phyloP scores from a whole-genome alignment of 2,797 vertebrate species.

The Taeniopygia guttata region DNA sequence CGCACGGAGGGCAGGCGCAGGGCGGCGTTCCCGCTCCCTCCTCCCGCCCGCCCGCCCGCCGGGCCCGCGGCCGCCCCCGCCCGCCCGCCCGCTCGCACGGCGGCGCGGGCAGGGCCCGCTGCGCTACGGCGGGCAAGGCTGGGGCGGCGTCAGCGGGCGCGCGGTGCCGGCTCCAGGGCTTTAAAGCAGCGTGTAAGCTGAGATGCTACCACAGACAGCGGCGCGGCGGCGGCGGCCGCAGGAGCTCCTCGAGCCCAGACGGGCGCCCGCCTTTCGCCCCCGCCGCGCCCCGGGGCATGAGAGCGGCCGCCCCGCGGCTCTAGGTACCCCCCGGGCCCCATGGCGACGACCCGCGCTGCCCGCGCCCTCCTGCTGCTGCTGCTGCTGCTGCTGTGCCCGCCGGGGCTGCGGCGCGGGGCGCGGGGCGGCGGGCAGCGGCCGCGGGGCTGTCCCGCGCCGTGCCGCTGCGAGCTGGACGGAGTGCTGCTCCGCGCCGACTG shows the following conservation, averaged over 20 bases:
- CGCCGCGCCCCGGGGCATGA: neutral
- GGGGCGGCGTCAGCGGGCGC: constrained; percentile 80
- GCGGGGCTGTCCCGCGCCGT: constrained; percentile 76
- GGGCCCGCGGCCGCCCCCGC: neutral
- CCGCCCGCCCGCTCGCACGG: neutral
- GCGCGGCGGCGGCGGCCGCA: constrained; percentile 11
- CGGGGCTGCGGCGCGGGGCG: neutral
- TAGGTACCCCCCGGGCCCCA: constrained; percentile 12
- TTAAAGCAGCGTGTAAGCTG: constrained; percentile 72
- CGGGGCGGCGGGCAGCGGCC: constrained; percentile 5
- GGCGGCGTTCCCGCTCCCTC: neutral
- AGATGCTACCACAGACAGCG: constrained; percentile 67
- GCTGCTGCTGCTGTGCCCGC: neutral
- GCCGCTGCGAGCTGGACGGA: constrained; percentile 82
- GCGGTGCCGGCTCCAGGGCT: constrained; percentile 72
- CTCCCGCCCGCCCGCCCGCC: too few species aligned
- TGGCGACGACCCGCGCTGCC: constrained; percentile 60
- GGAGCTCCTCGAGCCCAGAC: neutral
- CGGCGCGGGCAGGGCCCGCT: constrained; percentile 29
- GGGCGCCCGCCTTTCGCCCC: neutral
- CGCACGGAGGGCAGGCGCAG: neutral
- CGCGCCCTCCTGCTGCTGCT: neutral
- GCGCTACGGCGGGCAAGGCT: constrained; percentile 52
- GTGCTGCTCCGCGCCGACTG: constrained; percentile 82
- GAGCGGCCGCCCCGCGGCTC: neutral